These are phyloP conservation scores for Aleadryas rufinucha DNA, from an alignment of 2,113 vertebrate genomes.

Conservation along the genomic window DNA sequence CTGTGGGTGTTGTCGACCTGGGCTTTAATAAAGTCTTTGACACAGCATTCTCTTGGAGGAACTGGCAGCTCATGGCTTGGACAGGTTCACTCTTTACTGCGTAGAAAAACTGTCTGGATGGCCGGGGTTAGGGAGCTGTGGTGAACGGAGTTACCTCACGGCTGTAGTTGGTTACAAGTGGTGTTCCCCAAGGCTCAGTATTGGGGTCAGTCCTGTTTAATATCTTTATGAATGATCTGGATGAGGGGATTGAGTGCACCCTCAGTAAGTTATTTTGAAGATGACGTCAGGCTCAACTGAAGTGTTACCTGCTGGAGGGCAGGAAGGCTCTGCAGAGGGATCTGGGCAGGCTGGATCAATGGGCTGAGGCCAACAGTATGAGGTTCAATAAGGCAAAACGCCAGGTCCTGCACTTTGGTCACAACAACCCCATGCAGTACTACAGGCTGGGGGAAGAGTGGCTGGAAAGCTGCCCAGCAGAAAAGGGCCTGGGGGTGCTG, in stretches of 20 bases:
- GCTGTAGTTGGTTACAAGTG: too few relatives aligned
- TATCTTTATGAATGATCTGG: not conserved
- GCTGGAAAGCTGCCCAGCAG: not conserved
- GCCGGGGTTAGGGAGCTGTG: not conserved
- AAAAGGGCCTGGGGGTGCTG: not conserved
- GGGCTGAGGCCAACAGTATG: not conserved
- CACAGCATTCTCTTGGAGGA: not conserved
- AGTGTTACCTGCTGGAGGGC: not conserved
- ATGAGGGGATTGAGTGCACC: not conserved
- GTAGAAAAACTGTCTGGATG: not conserved
- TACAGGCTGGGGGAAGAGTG: not conserved
- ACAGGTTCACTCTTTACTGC: too few relatives aligned
- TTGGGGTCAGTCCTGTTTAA: not conserved
- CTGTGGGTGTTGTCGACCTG: not conserved
- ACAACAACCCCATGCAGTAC: not conserved
- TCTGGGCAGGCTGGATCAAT: not conserved
- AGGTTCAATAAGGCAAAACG: not conserved
- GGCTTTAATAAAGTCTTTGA: not conserved
- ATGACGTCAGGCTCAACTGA: not conserved
- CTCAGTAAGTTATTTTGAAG: not conserved
- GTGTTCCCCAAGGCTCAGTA: not conserved
- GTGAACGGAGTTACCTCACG: not conserved
- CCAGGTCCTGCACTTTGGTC: not conserved
- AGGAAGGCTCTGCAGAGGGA: not conserved
- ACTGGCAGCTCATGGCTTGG: not conserved